phyloP scores from a whole-genome alignment of 2,797 vertebrate genomes.

The Lutjanus campechanus region DNA sequence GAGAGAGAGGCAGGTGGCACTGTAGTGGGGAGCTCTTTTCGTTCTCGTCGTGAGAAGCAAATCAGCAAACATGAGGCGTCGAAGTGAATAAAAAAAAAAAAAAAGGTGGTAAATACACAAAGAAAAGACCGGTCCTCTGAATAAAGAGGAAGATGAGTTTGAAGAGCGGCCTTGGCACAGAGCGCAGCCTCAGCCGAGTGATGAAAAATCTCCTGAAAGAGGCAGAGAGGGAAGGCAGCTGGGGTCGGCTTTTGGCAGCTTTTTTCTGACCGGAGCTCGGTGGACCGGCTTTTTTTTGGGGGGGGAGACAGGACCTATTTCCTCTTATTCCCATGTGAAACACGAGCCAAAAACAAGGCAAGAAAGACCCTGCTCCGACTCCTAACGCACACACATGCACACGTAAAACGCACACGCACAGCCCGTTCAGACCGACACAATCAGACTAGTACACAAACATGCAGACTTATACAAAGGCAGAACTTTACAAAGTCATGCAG shows the following conservation, averaged over 20 bases:
- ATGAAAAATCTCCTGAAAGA: conserved; percentile 64
- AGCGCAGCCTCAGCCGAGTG: conserved; percentile 47
- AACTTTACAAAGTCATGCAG: conserved; percentile 80
- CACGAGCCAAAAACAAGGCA: conserved; percentile 48
- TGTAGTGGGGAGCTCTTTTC: conserved; percentile 20
- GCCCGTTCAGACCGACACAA: conserved; percentile 50
- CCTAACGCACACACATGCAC: conserved; percentile 25
- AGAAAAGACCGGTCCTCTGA: conserved; percentile 30
- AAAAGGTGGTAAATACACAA: conserved; percentile 34
- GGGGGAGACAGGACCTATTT: conserved; percentile 27
- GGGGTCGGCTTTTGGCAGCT: conserved; percentile 72
- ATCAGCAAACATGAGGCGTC: conserved; percentile 46
- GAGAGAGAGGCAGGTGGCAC: conserved; percentile 51
- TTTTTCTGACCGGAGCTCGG: conserved; percentile 46
- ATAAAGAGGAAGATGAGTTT: conserved; percentile 26
- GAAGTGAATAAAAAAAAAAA: conserved; percentile 37
- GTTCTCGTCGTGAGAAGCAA: conserved; percentile 19
- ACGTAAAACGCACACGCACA: conserved; percentile 38
- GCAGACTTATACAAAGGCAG: conserved; percentile 77
- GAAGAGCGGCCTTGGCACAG: conserved; percentile 62
- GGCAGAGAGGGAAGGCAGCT: conserved; percentile 76
- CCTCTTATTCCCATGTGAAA: conserved; percentile 66
- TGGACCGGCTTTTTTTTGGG: conserved; percentile 20
- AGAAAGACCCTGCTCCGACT: conserved; percentile 41
- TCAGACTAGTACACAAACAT: conserved; percentile 75